A percentile compares a stretch with the other conserved stretches of the same genome.
phyloP scores from a whole-genome alignment of 2,888 invertebrate species.

The Pharmacophagus antenor region DNA sequence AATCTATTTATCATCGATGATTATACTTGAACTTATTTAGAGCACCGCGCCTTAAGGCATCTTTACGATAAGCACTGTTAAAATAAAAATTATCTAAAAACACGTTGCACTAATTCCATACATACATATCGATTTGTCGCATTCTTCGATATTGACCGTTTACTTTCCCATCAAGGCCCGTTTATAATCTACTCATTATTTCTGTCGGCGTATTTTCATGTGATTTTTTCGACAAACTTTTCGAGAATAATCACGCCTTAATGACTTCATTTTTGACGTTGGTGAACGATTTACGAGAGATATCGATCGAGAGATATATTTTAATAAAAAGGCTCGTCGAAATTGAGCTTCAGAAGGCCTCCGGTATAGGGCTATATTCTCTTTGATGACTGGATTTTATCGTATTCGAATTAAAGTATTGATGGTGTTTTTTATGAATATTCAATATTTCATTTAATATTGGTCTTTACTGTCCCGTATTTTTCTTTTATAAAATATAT shows the following conservation, averaged over 20 bases:
- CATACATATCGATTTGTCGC: neutral
- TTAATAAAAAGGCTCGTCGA: conserved; percentile 40
- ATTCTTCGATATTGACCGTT: conserved; percentile 1
- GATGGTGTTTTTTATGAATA: too few species aligned
- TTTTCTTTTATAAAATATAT: too few species aligned
- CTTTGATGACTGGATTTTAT: conserved; percentile 9
- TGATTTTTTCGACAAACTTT: conserved; percentile 45
- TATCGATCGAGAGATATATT: conserved; percentile 44
- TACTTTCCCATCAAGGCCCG: conserved; percentile 42
- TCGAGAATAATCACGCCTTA: conserved; percentile 42
- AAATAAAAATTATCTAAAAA: neutral
- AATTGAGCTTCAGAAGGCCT: conserved; percentile 37
- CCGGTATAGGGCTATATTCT: conserved; percentile 38
- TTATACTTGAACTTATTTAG: neutral
- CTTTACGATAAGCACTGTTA: neutral
- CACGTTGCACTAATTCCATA: neutral
- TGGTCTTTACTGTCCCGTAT: too few species aligned
- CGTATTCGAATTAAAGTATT: too few species aligned
- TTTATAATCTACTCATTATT: conserved; percentile 45
- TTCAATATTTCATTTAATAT: too few species aligned
- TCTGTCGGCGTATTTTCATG: conserved; percentile 38
- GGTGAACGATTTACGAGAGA: conserved; percentile 44
- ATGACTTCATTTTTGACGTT: conserved; percentile 53
- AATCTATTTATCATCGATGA: conserved; percentile 3
- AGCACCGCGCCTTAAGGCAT: neutral